Conservation (phyloP, 1,140 invertebrate genomes). For the Cotesia chilonis region DNA sequence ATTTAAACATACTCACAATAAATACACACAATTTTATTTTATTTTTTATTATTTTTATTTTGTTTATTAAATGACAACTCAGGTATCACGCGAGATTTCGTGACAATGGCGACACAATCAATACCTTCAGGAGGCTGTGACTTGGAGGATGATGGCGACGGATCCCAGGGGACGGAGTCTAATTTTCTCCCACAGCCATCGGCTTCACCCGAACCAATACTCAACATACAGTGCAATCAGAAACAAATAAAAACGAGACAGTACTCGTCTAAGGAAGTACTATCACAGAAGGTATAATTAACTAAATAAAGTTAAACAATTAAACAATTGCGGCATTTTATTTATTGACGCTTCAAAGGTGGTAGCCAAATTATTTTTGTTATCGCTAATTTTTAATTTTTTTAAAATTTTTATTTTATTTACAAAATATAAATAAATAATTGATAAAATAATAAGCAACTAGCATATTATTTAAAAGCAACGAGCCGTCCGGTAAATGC, state of each 20-base stretch:
- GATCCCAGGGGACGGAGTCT: slow-evolving; percentile 58
- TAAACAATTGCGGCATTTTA: background rate
- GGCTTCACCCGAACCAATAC: slow-evolving; percentile 59
- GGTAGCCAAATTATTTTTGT: slow-evolving; percentile 1
- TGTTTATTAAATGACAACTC: slow-evolving; percentile 56
- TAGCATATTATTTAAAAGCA: background rate
- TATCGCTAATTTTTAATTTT: background rate
- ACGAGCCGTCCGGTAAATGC: slow-evolving; percentile 47
- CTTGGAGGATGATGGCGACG: slow-evolving; percentile 61
- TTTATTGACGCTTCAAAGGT: slow-evolving; percentile 3
- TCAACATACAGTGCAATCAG: slow-evolving; percentile 55
- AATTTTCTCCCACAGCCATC: slow-evolving; percentile 59
- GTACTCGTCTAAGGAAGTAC: slow-evolving; percentile 59
- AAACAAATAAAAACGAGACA: slow-evolving; percentile 63
- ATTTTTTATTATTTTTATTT: slow-evolving; percentile 39
- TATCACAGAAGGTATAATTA: slow-evolving; percentile 61
- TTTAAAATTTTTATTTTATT: background rate
- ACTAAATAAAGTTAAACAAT: slow-evolving; percentile 23
- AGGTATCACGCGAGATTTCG: slow-evolving; percentile 66
- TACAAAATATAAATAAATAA: background rate
- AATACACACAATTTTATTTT: slow-evolving; percentile 33
- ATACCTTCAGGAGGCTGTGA: slow-evolving; percentile 60
- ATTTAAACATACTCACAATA: background rate
- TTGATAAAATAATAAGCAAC: background rate
- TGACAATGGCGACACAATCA: slow-evolving; percentile 62